Base-by-base conservation (phyloP, 1,140 invertebrate species). In the Solenopsis fugax region DNA sequence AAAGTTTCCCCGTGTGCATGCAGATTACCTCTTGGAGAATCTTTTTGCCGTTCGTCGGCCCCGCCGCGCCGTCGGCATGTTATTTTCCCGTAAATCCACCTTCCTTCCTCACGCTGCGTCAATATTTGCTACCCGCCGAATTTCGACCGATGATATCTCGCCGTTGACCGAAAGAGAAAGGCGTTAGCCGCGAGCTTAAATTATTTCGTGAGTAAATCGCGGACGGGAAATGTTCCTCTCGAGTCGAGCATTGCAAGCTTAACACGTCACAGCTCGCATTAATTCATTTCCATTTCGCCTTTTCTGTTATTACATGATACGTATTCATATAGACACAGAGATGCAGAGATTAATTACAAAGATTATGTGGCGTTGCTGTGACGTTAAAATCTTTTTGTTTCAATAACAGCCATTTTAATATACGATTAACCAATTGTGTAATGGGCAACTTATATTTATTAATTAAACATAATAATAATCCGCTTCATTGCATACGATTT, bases 91-190 rank as follows among this genome's bases (percentile, higher is more conserved):
- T 60, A 84, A 84, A 84, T 75, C 80, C 67, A 48, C 37, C 78
- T 72, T 56, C 77, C 34, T 56, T 69, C 48, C 77, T 71, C n/a
- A 34, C 64, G 24, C 13, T 50, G 13, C 48, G 69, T 84, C 80
- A 84, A 84, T 84, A 84, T 84, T 84, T 84, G 54, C 69, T n/a
- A 60, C 4, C 45, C 80, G 13, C 69, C 69, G 37, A 84, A 84
- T 84, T 73, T 24, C 54, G 18, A 37, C 67, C 37, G 69, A 48
- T 41, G 29, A 60, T 84, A 84, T 60, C 52, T 48, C 54, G 6
- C 24, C 52, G 80, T 56, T 84, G 54, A 60, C 69, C 80, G 41
- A 48, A 73, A 21, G 54, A n/a, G 67, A 58, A 18, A 21, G 41
- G 37, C 37, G 37, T 58, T 73, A n/a, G 67, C 52, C 54, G 34